Percentiles rank a stretch among this genome's conserved stretches.
Conservation (phyloP, 1,140 invertebrate genomes). For the Drosophila lini region DNA sequence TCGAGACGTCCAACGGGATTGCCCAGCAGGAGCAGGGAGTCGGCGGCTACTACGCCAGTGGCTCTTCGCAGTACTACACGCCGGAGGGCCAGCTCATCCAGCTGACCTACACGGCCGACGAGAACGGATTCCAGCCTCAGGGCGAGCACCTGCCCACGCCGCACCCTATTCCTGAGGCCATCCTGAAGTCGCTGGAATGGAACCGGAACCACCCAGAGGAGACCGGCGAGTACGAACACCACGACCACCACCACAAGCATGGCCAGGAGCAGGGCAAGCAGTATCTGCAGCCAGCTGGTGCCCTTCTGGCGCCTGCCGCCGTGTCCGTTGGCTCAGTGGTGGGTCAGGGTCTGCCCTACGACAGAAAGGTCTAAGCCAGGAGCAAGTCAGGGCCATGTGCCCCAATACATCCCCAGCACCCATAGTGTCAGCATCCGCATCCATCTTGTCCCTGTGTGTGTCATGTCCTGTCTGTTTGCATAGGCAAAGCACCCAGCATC, state of each 20-base stretch:
- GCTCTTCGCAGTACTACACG: slow-evolving; percentile 69
- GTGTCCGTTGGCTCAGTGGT: slow-evolving; percentile 14
- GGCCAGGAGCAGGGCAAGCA: slow-evolving; percentile 49
- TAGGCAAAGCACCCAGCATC: slow-evolving; percentile 32
- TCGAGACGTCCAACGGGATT: slow-evolving; percentile 87
- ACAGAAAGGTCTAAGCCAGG: slow-evolving; percentile 63
- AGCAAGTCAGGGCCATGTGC: slow-evolving; percentile 11
- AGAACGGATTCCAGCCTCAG: slow-evolving; percentile 86
- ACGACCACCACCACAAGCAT: slow-evolving; percentile 38
- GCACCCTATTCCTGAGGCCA: slow-evolving; percentile 82
- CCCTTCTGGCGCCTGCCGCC: slow-evolving; percentile 44
- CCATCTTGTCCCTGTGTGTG: slow-evolving; percentile 47
- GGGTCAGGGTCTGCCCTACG: slow-evolving; percentile 61
- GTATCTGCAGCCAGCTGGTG: slow-evolving; percentile 54
- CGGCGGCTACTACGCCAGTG: slow-evolving; percentile 76
- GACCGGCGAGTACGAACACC: slow-evolving; percentile 48
- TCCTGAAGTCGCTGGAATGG: slow-evolving; percentile 85
- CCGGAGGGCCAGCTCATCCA: slow-evolving; percentile 85
- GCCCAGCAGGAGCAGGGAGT: slow-evolving; percentile 86
- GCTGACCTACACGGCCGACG: slow-evolving; percentile 87
- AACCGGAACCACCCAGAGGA: slow-evolving; percentile 85
- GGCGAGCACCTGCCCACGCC: slow-evolving; percentile 86
- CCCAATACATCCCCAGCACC: slow-evolving; percentile 8
- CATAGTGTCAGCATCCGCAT: slow-evolving; percentile 32
- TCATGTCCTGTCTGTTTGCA: slow-evolving; percentile 52